phyloP scores from a whole-genome alignment of 1,140 invertebrate genomes.

The Goniozus legneri region DNA sequence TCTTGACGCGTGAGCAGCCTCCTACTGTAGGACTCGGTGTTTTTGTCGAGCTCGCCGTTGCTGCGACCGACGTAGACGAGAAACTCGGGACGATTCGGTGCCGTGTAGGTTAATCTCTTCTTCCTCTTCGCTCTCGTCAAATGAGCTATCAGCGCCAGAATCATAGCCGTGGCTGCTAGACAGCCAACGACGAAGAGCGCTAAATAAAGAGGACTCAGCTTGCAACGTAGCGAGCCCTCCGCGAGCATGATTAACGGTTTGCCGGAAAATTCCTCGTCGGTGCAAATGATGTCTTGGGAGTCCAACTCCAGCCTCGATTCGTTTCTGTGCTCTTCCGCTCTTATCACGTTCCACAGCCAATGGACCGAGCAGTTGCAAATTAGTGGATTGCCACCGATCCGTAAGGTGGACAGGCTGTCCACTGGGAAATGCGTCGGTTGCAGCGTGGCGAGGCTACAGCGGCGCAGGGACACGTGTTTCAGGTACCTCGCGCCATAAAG shows the following conservation, averaged over 20 bases:
- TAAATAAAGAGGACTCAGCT: conserved; percentile 42
- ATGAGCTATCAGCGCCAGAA: conserved; percentile 40
- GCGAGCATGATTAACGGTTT: conserved; percentile 37
- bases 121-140: conserved; percentile 37
- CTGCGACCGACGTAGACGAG: conserved; percentile 46
- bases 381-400: conserved; percentile 77
- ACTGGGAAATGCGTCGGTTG: conserved; percentile 77
- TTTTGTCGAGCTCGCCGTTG: conserved; percentile 40
- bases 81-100: conserved; percentile 45
- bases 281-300: conserved; percentile 42
- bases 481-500: conserved; percentile 75
- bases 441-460: conserved; percentile 67
- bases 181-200: conserved; percentile 38
- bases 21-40: conserved; percentile 39
- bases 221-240: conserved; percentile 43
- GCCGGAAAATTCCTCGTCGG: conserved; percentile 44
- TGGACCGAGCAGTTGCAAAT: conserved; percentile 83
- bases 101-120: conserved; percentile 40
- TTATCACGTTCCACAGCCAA: conserved; percentile 77
- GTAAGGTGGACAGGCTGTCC: conserved; percentile 66
- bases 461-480: conserved; percentile 64
- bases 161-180: conserved; percentile 35
- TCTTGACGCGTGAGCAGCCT: conserved; percentile 38
- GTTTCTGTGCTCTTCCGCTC: conserved; percentile 42
- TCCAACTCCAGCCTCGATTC: conserved; percentile 41